A percentile compares a stretch with the other conserved stretches of the same genome.
Evolutionary conservation across 1,140 invertebrate genomes (phyloP).

Genomic region (Drosophila gunungcola): DNA sequence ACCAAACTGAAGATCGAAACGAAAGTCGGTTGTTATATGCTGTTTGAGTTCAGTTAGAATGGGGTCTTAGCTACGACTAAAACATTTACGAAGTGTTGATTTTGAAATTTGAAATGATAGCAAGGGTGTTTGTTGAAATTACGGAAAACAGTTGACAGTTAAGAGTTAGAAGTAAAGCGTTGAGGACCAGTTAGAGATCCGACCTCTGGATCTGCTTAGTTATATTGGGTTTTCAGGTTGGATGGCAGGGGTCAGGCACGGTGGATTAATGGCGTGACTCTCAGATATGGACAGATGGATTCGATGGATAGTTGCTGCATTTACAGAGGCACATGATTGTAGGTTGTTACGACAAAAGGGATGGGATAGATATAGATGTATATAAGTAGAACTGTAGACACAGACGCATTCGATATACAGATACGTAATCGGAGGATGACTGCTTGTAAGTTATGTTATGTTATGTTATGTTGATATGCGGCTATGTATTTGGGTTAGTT

Average conservation of each 20-base stretch:
- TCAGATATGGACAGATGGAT: neutral
- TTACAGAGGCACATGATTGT: slow-evolving; percentile 23
- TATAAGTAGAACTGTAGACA: slow-evolving; percentile 20
- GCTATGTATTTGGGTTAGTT: slow-evolving; percentile 26
- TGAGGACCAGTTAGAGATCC: neutral
- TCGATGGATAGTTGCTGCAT: slow-evolving; percentile 5
- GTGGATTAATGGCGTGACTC: neutral
- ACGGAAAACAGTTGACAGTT: slow-evolving; percentile 3
- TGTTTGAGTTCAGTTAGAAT: slow-evolving; percentile 9
- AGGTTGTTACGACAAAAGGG: neutral
- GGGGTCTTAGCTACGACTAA: slow-evolving; percentile 16
- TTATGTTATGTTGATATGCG: slow-evolving; percentile 14
- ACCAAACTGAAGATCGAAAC: slow-evolving; percentile 5
- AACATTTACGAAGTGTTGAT: slow-evolving; percentile 23
- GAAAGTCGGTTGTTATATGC: slow-evolving; percentile 14
- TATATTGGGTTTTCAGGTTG: slow-evolving; percentile 5
- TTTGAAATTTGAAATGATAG: slow-evolving; percentile 21
- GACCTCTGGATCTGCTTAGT: slow-evolving; percentile 1
- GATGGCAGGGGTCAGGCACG: slow-evolving; percentile 24
- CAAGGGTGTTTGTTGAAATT: neutral
- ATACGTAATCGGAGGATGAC: slow-evolving; percentile 19
- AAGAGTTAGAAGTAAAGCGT: too few relatives aligned
- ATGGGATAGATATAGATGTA: neutral
- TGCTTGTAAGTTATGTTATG: slow-evolving; percentile 6
- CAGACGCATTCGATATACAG: slow-evolving; percentile 27